Conservation (phyloP, 2,797 vertebrate genomes). For the Limnodromus scolopaceus region DNA sequence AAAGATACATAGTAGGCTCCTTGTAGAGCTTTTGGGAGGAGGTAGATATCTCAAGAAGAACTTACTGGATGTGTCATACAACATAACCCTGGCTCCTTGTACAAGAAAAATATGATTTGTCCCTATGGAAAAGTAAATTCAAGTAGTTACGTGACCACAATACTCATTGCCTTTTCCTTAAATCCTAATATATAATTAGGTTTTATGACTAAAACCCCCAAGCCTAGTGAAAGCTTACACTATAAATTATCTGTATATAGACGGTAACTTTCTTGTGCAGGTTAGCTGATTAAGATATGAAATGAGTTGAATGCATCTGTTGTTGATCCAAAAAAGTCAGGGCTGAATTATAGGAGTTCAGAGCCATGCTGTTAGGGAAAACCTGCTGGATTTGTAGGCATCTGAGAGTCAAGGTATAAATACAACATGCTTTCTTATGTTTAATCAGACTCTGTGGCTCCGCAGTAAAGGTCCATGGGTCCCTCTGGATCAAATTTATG, state of each 20-base stretch:
- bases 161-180: not conserved
- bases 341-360: constrained; percentile 68
- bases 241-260: not conserved
- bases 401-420: constrained; percentile 10
- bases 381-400: constrained; percentile 1
- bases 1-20: not conserved
- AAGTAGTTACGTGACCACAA: not conserved
- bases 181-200: not conserved
- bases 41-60: not conserved
- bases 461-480: constrained; percentile 46
- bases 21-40: not conserved
- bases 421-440: constrained; percentile 35
- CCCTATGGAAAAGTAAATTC: not conserved
- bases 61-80: not conserved
- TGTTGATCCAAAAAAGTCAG: constrained; percentile 74
- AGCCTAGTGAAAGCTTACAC: not conserved
- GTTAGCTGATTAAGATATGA: not conserved
- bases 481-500: constrained; percentile 69
- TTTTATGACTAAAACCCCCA: not conserved
- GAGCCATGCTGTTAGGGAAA: constrained; percentile 39
- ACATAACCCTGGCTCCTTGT: not conserved
- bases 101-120: not conserved
- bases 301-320: constrained; percentile 25
- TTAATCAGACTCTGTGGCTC: constrained; percentile 82
- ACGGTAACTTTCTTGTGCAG: not conserved